Percentiles rank a stretch among this genome's conserved stretches.
Conservation (phyloP, 2,797 vertebrate species). For the Pteronotus mesoamericanus region DNA sequence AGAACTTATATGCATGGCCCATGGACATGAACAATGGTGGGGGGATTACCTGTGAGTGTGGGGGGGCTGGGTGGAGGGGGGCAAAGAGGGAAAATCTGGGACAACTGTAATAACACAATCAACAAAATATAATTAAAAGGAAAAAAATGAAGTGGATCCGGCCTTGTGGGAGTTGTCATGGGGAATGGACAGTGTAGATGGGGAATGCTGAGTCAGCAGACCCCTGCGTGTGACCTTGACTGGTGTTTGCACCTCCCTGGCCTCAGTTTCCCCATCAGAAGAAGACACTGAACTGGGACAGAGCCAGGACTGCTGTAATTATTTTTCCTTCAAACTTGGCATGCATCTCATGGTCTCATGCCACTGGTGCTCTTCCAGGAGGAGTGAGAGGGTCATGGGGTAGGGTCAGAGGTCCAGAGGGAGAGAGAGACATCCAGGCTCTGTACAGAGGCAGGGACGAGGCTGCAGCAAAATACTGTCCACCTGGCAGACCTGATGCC, state of each 20-base stretch:
- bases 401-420: neutral
- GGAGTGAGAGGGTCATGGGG: neutral
- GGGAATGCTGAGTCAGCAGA: neutral
- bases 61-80: no score
- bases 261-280: neutral
- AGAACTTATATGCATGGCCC: no score
- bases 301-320: neutral
- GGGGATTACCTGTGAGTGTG: no score
- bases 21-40: no score
- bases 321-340: neutral
- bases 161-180: fast-evolving
- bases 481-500: conserved; percentile 82
- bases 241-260: neutral
- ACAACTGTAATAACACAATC: no score
- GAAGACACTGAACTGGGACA: neutral
- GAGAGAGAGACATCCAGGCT: neutral
- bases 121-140: no score
- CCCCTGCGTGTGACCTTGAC: neutral
- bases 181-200: neutral
- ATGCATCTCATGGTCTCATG: neutral
- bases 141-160: no score
- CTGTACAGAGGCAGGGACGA: neutral
- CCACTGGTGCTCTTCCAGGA: no score
- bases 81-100: no score
- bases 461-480: conserved; percentile 71